Evolutionary conservation across 2,797 vertebrate species (phyloP).

Genomic region (Agapornis canus): DNA sequence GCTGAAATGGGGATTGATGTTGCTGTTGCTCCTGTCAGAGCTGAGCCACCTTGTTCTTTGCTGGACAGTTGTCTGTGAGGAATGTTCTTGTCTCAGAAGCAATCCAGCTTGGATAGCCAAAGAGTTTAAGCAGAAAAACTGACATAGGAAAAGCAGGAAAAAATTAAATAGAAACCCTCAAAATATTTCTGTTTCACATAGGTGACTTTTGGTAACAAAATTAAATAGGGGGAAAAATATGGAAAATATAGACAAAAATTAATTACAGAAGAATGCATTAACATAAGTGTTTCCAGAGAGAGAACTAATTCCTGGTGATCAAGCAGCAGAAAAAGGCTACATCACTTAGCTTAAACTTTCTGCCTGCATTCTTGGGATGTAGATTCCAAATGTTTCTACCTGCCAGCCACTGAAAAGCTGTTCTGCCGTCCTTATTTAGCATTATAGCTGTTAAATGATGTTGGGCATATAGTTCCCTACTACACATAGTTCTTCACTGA

Average conservation of each 20-base stretch:
- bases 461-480: neutral
- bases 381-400: neutral
- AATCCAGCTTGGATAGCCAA: neutral
- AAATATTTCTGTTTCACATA: slow-evolving; percentile 57
- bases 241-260: slow-evolving; percentile 29
- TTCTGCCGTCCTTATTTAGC: neutral
- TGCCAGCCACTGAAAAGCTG: neutral
- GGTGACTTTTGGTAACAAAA: slow-evolving; percentile 48
- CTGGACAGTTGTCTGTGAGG: neutral
- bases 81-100: neutral
- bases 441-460: neutral
- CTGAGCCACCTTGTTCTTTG: neutral
- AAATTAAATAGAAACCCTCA: slow-evolving; percentile 32
- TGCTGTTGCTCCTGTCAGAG: neutral
- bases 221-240: slow-evolving; percentile 26
- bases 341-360: neutral
- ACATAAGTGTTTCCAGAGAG: neutral
- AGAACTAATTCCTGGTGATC: neutral
- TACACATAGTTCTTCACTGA: neutral
- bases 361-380: neutral
- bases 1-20: neutral
- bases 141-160: neutral
- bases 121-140: neutral
- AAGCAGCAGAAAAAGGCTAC: neutral
- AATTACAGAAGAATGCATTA: slow-evolving; percentile 19